phyloP scores from a whole-genome alignment of 1,140 invertebrate genomes.

The Conopomorpha cramerella region DNA sequence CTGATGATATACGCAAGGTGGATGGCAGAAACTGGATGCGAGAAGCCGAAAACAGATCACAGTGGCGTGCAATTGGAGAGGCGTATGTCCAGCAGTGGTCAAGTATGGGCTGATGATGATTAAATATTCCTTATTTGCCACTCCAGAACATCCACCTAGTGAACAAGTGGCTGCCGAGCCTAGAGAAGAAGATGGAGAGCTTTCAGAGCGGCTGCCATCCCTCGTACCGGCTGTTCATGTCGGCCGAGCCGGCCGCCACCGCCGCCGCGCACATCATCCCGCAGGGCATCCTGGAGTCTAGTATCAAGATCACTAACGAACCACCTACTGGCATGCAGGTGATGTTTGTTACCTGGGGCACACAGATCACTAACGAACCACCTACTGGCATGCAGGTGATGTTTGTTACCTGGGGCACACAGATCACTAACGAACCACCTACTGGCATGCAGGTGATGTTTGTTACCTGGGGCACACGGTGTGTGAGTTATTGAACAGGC shows the following conservation, averaged over 20 bases:
- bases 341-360: no score
- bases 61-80: no score
- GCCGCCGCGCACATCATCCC: conserved; percentile 91
- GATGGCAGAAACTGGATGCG: no score
- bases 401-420: no score
- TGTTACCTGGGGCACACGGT: no score
- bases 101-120: no score
- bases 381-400: conserved; percentile 91
- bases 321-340: conserved; percentile 91
- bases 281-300: conserved; percentile 90
- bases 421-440: conserved; percentile 96
- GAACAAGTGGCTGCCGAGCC: conserved; percentile 86
- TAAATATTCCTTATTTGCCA: conserved; percentile 6
- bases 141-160: conserved; percentile 92
- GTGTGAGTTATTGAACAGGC: no score
- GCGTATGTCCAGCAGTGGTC: no score
- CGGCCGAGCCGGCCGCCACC: conserved; percentile 88
- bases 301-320: conserved; percentile 97
- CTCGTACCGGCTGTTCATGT: conserved; percentile 89
- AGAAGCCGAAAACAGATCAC: no score
- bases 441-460: conserved; percentile 90
- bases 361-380: conserved; percentile 97
- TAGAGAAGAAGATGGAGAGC: conserved; percentile 92
- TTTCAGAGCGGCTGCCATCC: conserved; percentile 75
- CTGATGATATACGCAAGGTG: no score